Conservation (phyloP, 1,140 invertebrate genomes). For the Saccostrea cuccullata region DNA sequence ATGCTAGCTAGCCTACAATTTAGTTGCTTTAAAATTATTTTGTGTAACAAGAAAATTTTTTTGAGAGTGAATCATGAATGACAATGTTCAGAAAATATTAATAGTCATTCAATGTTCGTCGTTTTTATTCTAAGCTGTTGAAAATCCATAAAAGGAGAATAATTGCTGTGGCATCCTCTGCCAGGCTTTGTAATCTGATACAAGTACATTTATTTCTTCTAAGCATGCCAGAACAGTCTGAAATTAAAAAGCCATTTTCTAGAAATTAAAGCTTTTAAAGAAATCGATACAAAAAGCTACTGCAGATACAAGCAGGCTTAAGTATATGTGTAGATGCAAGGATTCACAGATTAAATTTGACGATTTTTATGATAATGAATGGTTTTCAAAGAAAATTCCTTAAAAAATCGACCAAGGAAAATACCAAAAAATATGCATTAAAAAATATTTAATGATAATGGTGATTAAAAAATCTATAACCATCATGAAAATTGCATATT, state of each 20-base stretch:
- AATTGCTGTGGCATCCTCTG: background rate
- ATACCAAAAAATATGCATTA: background rate
- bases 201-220: background rate
- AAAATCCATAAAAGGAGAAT: background rate
- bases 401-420: background rate
- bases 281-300: background rate
- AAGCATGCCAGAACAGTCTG: background rate
- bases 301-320: background rate
- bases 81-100: background rate
- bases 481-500: no score
- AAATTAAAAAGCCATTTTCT: background rate
- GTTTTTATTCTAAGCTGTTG: background rate
- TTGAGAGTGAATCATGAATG: background rate
- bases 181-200: background rate
- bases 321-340: background rate
- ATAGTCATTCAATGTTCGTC: background rate
- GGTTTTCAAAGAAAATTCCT: background rate
- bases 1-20: no score
- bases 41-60: no score
- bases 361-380: background rate
- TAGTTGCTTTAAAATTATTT: no score
- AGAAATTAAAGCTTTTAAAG: background rate
- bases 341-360: background rate
- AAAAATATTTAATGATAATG: background rate
- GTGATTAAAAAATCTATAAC: background rate